Conservation (phyloP, 2,888 invertebrate species). For the Eumacrocentrus americanus region DNA sequence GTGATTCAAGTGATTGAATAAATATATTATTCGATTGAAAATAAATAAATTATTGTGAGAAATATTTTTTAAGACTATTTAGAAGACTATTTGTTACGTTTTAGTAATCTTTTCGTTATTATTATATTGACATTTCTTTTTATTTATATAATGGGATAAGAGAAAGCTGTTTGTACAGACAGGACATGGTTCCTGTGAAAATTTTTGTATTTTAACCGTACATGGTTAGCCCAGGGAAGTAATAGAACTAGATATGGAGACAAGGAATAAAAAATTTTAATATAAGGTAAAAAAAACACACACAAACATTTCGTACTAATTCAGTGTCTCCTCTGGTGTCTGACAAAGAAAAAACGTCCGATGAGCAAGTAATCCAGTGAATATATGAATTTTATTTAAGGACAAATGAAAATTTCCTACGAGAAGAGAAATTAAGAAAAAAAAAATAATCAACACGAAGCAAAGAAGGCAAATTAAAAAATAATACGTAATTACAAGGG, state of each 20-base stretch:
- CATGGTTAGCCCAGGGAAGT: slow-evolving; percentile 34
- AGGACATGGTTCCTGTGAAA: slow-evolving; percentile 43
- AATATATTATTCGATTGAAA: no score
- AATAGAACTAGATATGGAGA: slow-evolving; percentile 30
- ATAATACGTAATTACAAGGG: neutral
- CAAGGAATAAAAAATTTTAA: slow-evolving; percentile 18
- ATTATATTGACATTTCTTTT: no score
- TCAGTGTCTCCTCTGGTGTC: neutral
- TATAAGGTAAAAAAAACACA: slow-evolving; percentile 21
- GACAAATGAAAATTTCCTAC: slow-evolving; percentile 10
- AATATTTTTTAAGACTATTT: no score
- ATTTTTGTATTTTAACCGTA: slow-evolving; percentile 36
- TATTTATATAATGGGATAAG: slow-evolving; percentile 21
- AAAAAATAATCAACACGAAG: slow-evolving; percentile 30
- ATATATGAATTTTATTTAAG: slow-evolving; percentile 16
- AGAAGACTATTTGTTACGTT: no score
- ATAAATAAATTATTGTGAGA: no score
- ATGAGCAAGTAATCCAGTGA: slow-evolving; percentile 24
- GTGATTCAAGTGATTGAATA: no score
- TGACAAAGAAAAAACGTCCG: slow-evolving; percentile 19
- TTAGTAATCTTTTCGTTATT: no score
- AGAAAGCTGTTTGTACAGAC: slow-evolving; percentile 47
- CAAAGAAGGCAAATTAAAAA: slow-evolving; percentile 13
- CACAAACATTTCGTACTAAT: slow-evolving; percentile 18
- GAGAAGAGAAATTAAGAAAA: slow-evolving; percentile 9